These are phyloP conservation scores for Dryomyza anilis DNA, from an alignment of 2,888 invertebrate genomes.

Conservation along the genomic window DNA sequence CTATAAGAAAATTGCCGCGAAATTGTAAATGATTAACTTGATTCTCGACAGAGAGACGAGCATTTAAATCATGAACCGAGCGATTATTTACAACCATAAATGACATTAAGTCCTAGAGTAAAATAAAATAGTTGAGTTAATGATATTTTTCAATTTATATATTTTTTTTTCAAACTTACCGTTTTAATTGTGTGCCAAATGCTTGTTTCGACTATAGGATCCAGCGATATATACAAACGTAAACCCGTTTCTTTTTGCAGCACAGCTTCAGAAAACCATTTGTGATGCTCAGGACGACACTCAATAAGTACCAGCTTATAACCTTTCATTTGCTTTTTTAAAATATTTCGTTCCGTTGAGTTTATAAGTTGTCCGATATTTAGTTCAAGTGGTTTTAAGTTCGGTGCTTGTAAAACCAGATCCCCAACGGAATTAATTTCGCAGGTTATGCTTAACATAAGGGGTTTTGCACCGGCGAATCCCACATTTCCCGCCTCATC, in stretches of 20 bases:
- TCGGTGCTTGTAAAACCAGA: slow-evolving; percentile 22
- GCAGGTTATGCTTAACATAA: slow-evolving; percentile 29
- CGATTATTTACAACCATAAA: slow-evolving; percentile 33
- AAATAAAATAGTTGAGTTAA: neutral
- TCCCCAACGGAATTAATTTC: slow-evolving; percentile 13
- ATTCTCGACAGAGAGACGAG: slow-evolving; percentile 12
- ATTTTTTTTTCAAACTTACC: slow-evolving; percentile 13
- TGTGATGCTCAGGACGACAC: slow-evolving; percentile 28
- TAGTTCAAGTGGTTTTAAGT: slow-evolving; percentile 21
- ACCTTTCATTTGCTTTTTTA: slow-evolving; percentile 13
- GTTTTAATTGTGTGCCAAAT: slow-evolving; percentile 19
- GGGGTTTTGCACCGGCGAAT: slow-evolving; percentile 28
- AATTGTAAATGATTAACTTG: slow-evolving; percentile 32
- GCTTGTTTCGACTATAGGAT: slow-evolving; percentile 12
- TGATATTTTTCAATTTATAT: neutral
- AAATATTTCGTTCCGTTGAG: neutral
- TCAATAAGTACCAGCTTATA: slow-evolving; percentile 22
- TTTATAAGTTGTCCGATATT: slow-evolving; percentile 17
- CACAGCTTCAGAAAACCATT: slow-evolving; percentile 32
- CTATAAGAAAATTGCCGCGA: slow-evolving; percentile 33
- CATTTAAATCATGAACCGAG: slow-evolving; percentile 31
- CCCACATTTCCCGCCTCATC: slow-evolving; percentile 18
- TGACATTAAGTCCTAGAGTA: slow-evolving; percentile 29
- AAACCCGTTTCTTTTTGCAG: slow-evolving; percentile 21
- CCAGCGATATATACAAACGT: slow-evolving; percentile 24